phyloP scores from a whole-genome alignment of 2,888 invertebrate species.

The Drosophila barbarae region DNA sequence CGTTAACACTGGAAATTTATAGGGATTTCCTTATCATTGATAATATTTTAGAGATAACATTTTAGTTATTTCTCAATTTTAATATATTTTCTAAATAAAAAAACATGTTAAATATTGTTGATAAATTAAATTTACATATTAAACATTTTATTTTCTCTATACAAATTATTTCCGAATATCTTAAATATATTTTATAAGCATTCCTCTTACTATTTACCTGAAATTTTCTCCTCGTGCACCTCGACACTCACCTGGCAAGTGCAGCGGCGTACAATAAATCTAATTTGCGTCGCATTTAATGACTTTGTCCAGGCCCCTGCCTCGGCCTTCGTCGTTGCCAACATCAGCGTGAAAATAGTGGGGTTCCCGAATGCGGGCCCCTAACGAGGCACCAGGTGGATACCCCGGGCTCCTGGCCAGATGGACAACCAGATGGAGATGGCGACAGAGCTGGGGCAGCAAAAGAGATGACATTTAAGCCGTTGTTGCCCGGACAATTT shows the following conservation, averaged over 20 bases:
- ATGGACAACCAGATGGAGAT: conserved; percentile 3
- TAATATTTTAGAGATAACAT: neutral
- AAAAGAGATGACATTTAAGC: conserved; percentile 67
- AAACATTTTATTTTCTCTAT: neutral
- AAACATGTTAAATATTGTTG: neutral
- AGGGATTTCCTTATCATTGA: neutral
- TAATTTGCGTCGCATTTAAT: conserved; percentile 79
- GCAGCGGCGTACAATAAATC: conserved; percentile 76
- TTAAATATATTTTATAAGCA: neutral
- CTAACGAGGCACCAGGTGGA: conserved; percentile 69
- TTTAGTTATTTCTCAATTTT: too few relatives aligned
- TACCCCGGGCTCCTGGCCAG: conserved; percentile 25
- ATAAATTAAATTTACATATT: neutral
- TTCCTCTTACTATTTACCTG: neutral
- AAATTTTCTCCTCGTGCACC: neutral
- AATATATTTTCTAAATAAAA: neutral
- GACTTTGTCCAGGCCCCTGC: conserved; percentile 74
- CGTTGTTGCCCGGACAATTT: conserved; percentile 61
- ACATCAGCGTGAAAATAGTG: conserved; percentile 58
- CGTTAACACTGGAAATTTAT: neutral
- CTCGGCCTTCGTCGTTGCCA: conserved; percentile 30
- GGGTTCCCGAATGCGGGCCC: conserved; percentile 42
- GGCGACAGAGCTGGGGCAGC: conserved; percentile 10
- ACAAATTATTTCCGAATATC: neutral
- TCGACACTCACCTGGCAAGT: conserved; percentile 60